Evolutionary conservation across 2,113 vertebrate species (phyloP).

Genomic region (Misgurnus mizolepis): DNA sequence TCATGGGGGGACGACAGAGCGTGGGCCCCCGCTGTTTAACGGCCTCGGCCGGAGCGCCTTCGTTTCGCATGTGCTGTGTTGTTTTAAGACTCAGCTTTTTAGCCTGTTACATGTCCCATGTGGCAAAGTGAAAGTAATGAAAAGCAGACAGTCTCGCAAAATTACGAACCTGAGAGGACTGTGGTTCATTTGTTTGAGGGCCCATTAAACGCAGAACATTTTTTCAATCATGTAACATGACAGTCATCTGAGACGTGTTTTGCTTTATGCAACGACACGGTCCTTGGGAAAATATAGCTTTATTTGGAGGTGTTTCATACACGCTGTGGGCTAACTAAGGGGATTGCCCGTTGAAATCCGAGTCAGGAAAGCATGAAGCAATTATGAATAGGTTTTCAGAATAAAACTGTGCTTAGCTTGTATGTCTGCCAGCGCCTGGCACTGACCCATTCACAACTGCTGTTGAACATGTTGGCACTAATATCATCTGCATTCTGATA

Average conservation of each 20-base stretch:
- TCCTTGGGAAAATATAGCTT: constrained; percentile 7
- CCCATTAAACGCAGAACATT: constrained; percentile 20
- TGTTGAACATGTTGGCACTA: constrained; percentile 34
- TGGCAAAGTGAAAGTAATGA: constrained; percentile 1
- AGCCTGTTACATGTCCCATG: neutral
- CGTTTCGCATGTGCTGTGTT: constrained; percentile 27
- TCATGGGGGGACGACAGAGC: neutral
- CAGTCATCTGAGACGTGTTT: constrained; percentile 14
- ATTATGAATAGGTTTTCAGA: constrained; percentile 25
- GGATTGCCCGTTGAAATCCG: constrained; percentile 21
- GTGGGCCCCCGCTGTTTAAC: constrained; percentile 25
- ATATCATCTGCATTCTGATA: constrained; percentile 35
- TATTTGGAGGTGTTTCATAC: constrained; percentile 29
- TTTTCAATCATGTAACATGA: constrained; percentile 41
- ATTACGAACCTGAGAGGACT: constrained; percentile 9
- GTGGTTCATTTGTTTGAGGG: constrained; percentile 34
- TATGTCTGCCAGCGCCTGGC: constrained; percentile 18
- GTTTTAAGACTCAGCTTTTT: constrained; percentile 29
- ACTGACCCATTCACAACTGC: constrained; percentile 37
- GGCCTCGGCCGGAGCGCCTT: constrained; percentile 3
- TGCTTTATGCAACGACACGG: constrained; percentile 18
- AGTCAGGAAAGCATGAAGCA: constrained; percentile 10
- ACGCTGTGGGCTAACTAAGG: constrained; percentile 8
- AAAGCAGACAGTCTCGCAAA: constrained; percentile 19
- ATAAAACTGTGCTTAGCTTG: constrained; percentile 34